Percentiles rank a stretch among this genome's conserved stretches.
Conservation (phyloP, 2,888 invertebrate species). For the Oxytorus armatus region DNA sequence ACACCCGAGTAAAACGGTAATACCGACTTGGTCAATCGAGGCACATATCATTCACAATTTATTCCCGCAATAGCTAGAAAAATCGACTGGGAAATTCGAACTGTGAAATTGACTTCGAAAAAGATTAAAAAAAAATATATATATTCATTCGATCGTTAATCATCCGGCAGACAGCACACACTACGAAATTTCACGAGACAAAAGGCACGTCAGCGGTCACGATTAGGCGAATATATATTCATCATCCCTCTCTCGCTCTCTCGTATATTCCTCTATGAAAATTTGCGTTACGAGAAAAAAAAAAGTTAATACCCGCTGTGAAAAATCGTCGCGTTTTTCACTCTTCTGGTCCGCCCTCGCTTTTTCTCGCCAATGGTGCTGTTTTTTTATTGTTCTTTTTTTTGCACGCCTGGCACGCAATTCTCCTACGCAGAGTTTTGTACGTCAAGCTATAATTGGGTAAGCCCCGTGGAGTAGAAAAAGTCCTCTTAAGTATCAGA, state of each 20-base stretch:
- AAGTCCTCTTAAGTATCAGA: too few species aligned
- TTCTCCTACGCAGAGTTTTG: too few species aligned
- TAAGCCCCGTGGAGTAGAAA: too few species aligned
- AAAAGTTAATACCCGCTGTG: too few species aligned
- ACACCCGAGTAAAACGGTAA: background rate
- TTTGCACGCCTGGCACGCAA: too few species aligned
- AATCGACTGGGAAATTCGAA: too few species aligned
- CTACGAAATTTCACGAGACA: background rate
- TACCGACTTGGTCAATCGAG: background rate
- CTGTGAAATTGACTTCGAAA: background rate
- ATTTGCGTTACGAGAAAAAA: background rate
- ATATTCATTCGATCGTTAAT: background rate
- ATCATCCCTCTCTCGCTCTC: background rate
- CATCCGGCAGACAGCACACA: background rate
- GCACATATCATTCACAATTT: background rate
- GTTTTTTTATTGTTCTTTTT: too few species aligned
- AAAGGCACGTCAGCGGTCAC: conserved; percentile 29
- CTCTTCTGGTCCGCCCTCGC: too few species aligned
- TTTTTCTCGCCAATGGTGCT: too few species aligned
- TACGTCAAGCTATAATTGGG: too few species aligned
- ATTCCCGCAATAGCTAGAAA: too few species aligned
- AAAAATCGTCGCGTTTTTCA: too few species aligned
- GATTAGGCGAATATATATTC: conserved; percentile 3
- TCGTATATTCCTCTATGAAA: background rate
- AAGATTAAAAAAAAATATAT: background rate